Base-by-base conservation (phyloP, 1,140 invertebrate genomes). In the Drosophila tsacasi region DNA sequence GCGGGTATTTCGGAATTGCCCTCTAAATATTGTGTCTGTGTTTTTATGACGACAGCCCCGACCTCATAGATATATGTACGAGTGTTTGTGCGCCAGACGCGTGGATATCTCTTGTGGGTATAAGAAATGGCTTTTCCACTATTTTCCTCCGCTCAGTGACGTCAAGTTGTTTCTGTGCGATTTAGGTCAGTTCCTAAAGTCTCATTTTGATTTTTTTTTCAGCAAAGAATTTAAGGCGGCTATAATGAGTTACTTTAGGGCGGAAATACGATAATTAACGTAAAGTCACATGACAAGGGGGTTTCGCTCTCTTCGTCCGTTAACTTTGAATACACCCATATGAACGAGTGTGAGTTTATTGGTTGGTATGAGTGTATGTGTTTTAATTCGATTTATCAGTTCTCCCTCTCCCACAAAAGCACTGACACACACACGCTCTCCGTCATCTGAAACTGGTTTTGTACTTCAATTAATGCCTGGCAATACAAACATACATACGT, bases 381-480 rank as follows among this genome's bases (percentile, higher is more conserved):
- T 64, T 47, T 84, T 64, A 84, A 89, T 87, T 87, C 84, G 84
- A 89, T 81, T 89, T 87, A 87, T 83, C 76, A 75, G 59, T 57
- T 66, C 64, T 66, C 54, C 61, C 55, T 32, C 78, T 55, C 39
- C 46, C 52, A 72, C 39, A 81, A 44, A 57, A 21, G 69, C 59
- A 44, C 30, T 15, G 35, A 15, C 30, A 62, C 52, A 74, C 47
- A 62, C 49, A 35, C 71, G 80, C 74, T 89, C 84, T 75, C 84
- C 69, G 73, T 75, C 84, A 89, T 84, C 67, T 49, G 50, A 87
- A 87, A 87, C 83, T 84, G 81, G 83, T 87, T 87, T 87, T 78
- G 71, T 74, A 83, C 82, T 87, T 81, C 73, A 83, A 83, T 81
- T 69, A 76, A 76, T 76, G 35, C 44, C 55, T 55, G 21, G 50